Base-by-base conservation (phyloP, 2,888 invertebrate genomes). In the Ophioninae sp. region DNA sequence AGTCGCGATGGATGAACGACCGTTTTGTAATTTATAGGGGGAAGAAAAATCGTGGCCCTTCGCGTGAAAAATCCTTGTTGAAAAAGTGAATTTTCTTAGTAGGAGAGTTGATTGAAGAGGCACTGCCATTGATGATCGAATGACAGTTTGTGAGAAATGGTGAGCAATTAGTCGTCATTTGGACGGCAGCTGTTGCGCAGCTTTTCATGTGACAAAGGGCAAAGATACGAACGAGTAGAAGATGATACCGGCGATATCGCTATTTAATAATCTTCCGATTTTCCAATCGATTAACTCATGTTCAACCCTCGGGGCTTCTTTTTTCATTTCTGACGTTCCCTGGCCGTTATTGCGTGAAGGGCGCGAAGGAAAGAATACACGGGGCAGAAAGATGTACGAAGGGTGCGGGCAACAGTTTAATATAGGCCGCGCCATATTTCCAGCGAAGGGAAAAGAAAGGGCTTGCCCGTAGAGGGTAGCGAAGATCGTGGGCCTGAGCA, bases 241-340 rank as follows among this genome's bases (percentile, higher is more conserved):
- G 65, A 76, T 56, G 83, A 81, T 78, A 76, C 64, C 76, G 37
- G 58, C 77, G 79, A 85, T 87, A 87, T 87, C 72, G 79, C 82
- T 72, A 88, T 88, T 88, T 88, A 87, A 88, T 88, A 88, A 88
- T 87, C 85, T 84, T 77, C 51, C 85, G 86, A 89, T 87, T 89
- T 88, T 88, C 87, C 85, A 87, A 88, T 88, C 88, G 88, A 89
- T 88, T 87, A 87, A 87, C 83, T 84, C 65, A 81, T 77, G 73
- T 63, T 76, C 64, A 20, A 20, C 78, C 74, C 79, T 79, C 63
- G 56, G 79, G 56, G 65, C 84, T 78, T 79, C 58, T 17, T 51
- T 51, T 51, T 51, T 68, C 71, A 68, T 79, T 78, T 84, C 65
- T 73, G 58, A 72, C 63, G 74, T 75, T 75, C 63, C 63, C 68